Percentiles rank a stretch among this genome's conserved stretches.
These are phyloP conservation scores for Conus canariensis DNA, from an alignment of 2,888 invertebrate species.

Conservation along the genomic window DNA sequence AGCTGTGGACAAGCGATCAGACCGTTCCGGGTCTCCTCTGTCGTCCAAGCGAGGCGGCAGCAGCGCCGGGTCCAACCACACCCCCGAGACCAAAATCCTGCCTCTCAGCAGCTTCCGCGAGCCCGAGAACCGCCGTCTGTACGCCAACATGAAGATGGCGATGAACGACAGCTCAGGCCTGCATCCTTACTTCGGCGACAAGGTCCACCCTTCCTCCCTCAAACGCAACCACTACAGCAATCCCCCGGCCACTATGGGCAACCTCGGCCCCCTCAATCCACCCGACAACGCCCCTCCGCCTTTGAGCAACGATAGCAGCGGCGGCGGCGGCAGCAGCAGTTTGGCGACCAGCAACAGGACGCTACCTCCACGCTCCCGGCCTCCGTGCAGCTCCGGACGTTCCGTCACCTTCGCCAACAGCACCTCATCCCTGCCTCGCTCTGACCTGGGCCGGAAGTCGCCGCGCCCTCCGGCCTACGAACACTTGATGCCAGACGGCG, in stretches of 20 bases:
- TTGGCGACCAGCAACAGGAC: background rate
- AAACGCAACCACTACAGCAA: slow-evolving; percentile 5
- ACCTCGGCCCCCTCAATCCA: background rate
- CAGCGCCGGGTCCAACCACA: background rate
- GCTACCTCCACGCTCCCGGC: background rate
- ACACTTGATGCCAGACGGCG: slow-evolving; percentile 26
- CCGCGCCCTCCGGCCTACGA: slow-evolving; percentile 34
- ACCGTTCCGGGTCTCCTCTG: slow-evolving; percentile 17
- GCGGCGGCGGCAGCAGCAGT: background rate
- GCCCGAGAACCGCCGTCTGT: slow-evolving; percentile 36
- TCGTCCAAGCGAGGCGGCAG: background rate
- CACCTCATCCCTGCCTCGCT: slow-evolving; percentile 31
- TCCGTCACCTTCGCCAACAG: slow-evolving; percentile 32
- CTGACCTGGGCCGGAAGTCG: slow-evolving; percentile 21
- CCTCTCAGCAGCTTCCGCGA: slow-evolving; percentile 33
- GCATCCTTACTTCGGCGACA: slow-evolving; percentile 40
- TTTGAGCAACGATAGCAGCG: background rate
- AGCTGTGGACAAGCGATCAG: background rate
- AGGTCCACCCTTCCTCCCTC: slow-evolving; percentile 28
- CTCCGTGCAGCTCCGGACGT: background rate
- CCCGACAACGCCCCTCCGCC: background rate
- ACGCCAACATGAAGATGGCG: slow-evolving; percentile 37
- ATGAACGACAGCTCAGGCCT: slow-evolving; percentile 28
- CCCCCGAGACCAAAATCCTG: background rate
- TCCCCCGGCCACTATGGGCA: background rate